phyloP scores from a whole-genome alignment of 2,113 vertebrate genomes.

The Platichthys stellatus region DNA sequence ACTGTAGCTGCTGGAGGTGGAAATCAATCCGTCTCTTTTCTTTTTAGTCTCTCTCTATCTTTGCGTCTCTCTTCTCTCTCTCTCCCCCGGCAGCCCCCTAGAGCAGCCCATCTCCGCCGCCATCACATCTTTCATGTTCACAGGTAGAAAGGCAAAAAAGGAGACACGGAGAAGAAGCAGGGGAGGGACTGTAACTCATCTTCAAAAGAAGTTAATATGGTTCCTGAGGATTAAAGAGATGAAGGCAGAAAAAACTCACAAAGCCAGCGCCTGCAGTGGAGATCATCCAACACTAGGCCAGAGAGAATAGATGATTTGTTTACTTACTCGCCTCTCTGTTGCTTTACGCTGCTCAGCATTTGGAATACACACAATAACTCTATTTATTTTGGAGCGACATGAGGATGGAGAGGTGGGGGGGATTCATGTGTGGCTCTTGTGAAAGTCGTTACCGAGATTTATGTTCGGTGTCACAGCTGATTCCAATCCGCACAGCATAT shows the following conservation, averaged over 20 bases:
- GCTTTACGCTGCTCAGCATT: conserved; percentile 21
- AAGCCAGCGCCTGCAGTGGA: conserved; percentile 61
- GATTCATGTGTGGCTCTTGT: conserved; percentile 46
- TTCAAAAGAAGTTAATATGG: conserved; percentile 75
- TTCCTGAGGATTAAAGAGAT: conserved; percentile 76
- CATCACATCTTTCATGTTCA: conserved; percentile 73
- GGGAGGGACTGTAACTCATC: conserved; percentile 70
- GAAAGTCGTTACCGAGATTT: conserved; percentile 61
- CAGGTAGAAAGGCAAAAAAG: conserved; percentile 73
- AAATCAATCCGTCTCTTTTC: conserved; percentile 76
- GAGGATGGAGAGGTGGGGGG: neutral
- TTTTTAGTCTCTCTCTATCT: conserved; percentile 7
- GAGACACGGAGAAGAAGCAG: conserved; percentile 58
- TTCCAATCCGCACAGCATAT: conserved; percentile 58
- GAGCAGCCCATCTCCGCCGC: conserved; percentile 43
- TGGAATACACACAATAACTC: conserved; percentile 47
- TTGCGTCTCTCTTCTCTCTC: conserved; percentile 24
- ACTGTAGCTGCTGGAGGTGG: conserved; percentile 80
- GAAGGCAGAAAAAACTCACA: conserved; percentile 63
- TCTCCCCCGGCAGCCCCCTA: conserved; percentile 57
- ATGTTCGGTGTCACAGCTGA: conserved; percentile 64
- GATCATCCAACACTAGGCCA: conserved; percentile 40
- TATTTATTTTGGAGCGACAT: conserved; percentile 47
- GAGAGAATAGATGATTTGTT: conserved; percentile 56
- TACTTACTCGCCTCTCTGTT: conserved; percentile 50